phyloP scores from a whole-genome alignment of 2,797 vertebrate genomes.

The Menidia menidia region DNA sequence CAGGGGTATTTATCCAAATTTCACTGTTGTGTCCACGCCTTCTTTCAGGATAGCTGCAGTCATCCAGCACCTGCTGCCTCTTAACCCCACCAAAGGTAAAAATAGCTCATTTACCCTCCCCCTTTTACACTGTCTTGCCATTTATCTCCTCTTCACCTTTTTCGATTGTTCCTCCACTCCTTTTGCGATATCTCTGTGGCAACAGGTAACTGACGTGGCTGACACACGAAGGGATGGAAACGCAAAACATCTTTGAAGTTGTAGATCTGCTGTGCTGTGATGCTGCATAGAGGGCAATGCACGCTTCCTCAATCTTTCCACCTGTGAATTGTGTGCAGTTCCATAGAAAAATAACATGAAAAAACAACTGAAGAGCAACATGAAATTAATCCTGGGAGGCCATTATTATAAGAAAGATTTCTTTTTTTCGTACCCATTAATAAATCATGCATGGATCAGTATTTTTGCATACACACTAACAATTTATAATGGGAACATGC shows the following conservation, averaged over 20 bases:
- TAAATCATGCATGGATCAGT: not conserved
- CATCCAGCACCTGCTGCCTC: not conserved
- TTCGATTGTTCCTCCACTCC: slow-evolving; percentile 30
- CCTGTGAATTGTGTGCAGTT: not conserved
- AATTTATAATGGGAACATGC: not conserved
- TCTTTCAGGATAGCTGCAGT: slow-evolving; percentile 34
- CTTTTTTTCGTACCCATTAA: not conserved
- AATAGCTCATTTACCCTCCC: slow-evolving; percentile 13
- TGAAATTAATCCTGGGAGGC: too few relatives aligned
- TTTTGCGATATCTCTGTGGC: slow-evolving; percentile 36
- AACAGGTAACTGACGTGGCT: slow-evolving; percentile 33
- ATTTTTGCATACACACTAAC: not conserved
- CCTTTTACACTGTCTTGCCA: slow-evolving; percentile 26
- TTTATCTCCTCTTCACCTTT: slow-evolving; percentile 29
- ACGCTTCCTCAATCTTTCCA: slow-evolving; percentile 23
- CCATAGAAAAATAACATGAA: too few relatives aligned
- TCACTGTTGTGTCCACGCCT: slow-evolving; percentile 8
- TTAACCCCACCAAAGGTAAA: slow-evolving; percentile 7
- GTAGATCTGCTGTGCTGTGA: slow-evolving; percentile 10
- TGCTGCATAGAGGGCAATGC: slow-evolving; percentile 5
- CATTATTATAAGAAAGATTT: not conserved
- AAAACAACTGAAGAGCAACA: too few relatives aligned
- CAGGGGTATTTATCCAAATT: slow-evolving; percentile 33
- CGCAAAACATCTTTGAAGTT: slow-evolving; percentile 43
- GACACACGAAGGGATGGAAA: slow-evolving; percentile 50